A percentile compares a stretch with the other conserved stretches of the same genome.
These are phyloP conservation scores for Erynnis tages DNA, from an alignment of 2,888 invertebrate genomes.

Conservation along the genomic window DNA sequence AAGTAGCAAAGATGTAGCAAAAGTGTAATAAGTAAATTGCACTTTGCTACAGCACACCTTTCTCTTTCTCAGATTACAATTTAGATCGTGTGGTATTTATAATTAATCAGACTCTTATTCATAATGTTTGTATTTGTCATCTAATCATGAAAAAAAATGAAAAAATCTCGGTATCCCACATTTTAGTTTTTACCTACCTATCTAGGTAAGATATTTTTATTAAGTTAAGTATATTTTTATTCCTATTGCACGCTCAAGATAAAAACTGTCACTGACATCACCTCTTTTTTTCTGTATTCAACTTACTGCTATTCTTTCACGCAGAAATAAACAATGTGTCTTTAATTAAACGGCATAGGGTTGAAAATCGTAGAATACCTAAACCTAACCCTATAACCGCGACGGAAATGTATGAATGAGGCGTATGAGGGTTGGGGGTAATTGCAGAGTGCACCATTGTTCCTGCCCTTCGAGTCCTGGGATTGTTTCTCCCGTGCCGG, in stretches of 20 bases:
- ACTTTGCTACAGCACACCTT: too few species aligned
- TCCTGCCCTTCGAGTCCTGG: conserved; percentile 46
- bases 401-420: conserved; percentile 25
- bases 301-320: not conserved
- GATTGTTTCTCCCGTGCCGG: conserved; percentile 21
- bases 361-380: not conserved
- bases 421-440: conserved; percentile 53
- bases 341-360: not conserved
- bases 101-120: too few species aligned
- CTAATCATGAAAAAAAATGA: too few species aligned
- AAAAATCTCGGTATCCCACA: too few species aligned
- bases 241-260: not conserved
- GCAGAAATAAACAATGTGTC: not conserved
- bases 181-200: too few species aligned
- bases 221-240: too few species aligned
- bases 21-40: too few species aligned
- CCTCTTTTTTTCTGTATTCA: not conserved
- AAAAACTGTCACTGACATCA: conserved; percentile 1
- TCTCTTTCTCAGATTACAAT: too few species aligned
- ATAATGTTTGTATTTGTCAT: too few species aligned
- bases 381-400: conserved; percentile 18
- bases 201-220: too few species aligned
- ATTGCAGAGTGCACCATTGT: conserved; percentile 70
- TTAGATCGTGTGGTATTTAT: too few species aligned
- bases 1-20: too few species aligned